Percentiles rank a stretch among this genome's conserved stretches.
These are phyloP conservation scores for Castor canadensis DNA, from an alignment of 2,113 vertebrate genomes.

Conservation along the genomic window DNA sequence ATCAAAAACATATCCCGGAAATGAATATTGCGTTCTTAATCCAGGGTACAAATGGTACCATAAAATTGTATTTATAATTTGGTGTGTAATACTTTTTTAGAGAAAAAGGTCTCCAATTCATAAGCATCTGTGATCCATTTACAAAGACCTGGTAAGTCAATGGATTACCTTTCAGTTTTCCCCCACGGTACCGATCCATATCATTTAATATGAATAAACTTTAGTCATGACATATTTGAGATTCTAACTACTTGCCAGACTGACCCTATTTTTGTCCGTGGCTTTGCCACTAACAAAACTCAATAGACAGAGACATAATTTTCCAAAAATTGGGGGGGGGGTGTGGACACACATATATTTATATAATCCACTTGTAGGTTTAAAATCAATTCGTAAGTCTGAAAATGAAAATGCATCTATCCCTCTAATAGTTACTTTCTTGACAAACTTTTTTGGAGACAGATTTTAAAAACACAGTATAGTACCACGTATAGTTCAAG, in stretches of 20 bases:
- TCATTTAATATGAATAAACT: slow-evolving; percentile 8
- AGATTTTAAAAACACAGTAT: background rate
- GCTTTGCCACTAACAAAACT: background rate
- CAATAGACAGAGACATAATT: background rate
- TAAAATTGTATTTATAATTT: background rate
- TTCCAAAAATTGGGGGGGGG: background rate
- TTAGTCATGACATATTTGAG: background rate
- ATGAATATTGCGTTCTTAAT: background rate
- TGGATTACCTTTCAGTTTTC: background rate
- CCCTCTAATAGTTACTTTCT: background rate
- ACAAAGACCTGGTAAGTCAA: background rate
- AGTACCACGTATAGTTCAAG: background rate
- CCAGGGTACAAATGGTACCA: background rate
- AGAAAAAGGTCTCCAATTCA: background rate
- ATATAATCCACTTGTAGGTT: background rate
- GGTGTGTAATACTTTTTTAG: background rate
- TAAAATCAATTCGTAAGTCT: slow-evolving; percentile 38
- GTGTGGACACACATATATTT: background rate
- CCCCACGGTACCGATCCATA: background rate
- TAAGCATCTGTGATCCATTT: background rate
- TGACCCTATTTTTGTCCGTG: background rate
- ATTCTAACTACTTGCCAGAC: background rate
- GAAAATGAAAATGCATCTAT: background rate
- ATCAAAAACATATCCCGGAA: background rate
- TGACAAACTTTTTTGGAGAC: background rate